A percentile compares a stretch with the other conserved stretches of the same genome.
Evolutionary conservation across 1,140 invertebrate species (phyloP).

Genomic region (Neocloeon triangulifer): DNA sequence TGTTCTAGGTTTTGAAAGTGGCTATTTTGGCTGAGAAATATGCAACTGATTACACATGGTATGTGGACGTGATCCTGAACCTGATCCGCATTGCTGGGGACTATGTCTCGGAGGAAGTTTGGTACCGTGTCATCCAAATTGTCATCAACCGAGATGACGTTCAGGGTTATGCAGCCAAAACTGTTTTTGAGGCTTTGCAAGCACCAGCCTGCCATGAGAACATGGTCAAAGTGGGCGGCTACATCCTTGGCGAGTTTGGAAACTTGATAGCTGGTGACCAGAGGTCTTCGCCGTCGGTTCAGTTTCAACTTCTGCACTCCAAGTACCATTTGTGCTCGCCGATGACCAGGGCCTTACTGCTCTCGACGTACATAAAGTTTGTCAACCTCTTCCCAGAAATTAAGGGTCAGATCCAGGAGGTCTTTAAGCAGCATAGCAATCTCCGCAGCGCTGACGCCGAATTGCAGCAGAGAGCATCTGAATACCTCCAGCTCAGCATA

Average conservation of each 20-base stretch:
- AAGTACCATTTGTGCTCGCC: slow-evolving; percentile 92
- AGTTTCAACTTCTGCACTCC: slow-evolving; percentile 92
- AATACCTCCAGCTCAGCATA: slow-evolving; percentile 91
- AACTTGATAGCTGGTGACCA: slow-evolving; percentile 98
- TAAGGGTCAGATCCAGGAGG: slow-evolving; percentile 86
- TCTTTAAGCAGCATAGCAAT: slow-evolving; percentile 90
- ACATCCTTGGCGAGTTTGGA: slow-evolving; percentile 98
- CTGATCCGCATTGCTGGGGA: slow-evolving; percentile 98
- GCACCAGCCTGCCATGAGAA: slow-evolving; percentile 99
- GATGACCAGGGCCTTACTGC: slow-evolving; percentile 79
- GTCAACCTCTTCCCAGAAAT: slow-evolving; percentile 99
- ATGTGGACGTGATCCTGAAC: slow-evolving; percentile 98
- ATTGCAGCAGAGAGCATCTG: slow-evolving; percentile 91
- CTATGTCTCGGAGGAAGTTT: slow-evolving; percentile 94
- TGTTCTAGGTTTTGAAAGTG: slow-evolving; percentile 67
- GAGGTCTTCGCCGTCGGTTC: slow-evolving; percentile 82
- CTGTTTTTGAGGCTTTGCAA: slow-evolving; percentile 96
- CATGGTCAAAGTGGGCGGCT: slow-evolving; percentile 99
- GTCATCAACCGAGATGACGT: slow-evolving; percentile 99
- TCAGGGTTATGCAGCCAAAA: slow-evolving; percentile 97
- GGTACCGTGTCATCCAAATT: slow-evolving; percentile 99
- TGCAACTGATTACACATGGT: slow-evolving; percentile 97
- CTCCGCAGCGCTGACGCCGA: slow-evolving; percentile 93
- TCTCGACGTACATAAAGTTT: slow-evolving; percentile 99
- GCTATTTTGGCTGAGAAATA: slow-evolving; percentile 99